Evolutionary conservation across 2,113 vertebrate species (phyloP).

Genomic region (Aegotheles bennettii): DNA sequence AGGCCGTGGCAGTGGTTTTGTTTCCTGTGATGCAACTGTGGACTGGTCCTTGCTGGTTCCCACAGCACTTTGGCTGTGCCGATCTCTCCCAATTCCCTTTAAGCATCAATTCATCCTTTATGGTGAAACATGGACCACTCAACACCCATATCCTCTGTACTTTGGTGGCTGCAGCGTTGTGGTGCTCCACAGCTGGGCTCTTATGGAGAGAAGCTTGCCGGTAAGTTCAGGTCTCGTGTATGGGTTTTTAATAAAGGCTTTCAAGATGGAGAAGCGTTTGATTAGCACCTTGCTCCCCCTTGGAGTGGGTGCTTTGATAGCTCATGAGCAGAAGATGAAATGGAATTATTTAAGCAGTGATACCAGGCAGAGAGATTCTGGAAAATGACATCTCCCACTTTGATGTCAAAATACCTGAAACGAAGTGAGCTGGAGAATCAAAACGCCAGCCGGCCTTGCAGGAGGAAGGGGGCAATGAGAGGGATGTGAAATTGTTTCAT

Average conservation of each 20-base stretch:
- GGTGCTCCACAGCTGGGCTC: not conserved
- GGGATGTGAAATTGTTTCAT: not conserved
- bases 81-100: not conserved
- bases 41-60: not conserved
- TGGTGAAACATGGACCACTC: not conserved
- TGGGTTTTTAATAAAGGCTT: conserved; percentile 50
- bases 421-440: not conserved
- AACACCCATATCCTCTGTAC: not conserved
- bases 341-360: conserved; percentile 66
- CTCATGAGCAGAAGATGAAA: conserved; percentile 60
- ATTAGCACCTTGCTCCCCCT: conserved; percentile 67
- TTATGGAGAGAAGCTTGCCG: not conserved
- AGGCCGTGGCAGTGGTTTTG: not conserved
- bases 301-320: conserved; percentile 63
- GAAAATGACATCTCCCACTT: conserved; percentile 47
- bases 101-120: not conserved
- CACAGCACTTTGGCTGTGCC: not conserved
- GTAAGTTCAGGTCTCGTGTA: not conserved
- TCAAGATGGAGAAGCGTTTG: conserved; percentile 60
- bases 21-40: not conserved
- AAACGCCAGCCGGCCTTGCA: not conserved
- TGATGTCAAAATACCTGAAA: conserved; percentile 63
- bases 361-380: conserved; percentile 54
- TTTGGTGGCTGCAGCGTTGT: not conserved
- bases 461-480: not conserved